Percentiles rank a stretch among this genome's conserved stretches.
phyloP scores from a whole-genome alignment of 1,140 invertebrate genomes.

The Papilio xuthus region DNA sequence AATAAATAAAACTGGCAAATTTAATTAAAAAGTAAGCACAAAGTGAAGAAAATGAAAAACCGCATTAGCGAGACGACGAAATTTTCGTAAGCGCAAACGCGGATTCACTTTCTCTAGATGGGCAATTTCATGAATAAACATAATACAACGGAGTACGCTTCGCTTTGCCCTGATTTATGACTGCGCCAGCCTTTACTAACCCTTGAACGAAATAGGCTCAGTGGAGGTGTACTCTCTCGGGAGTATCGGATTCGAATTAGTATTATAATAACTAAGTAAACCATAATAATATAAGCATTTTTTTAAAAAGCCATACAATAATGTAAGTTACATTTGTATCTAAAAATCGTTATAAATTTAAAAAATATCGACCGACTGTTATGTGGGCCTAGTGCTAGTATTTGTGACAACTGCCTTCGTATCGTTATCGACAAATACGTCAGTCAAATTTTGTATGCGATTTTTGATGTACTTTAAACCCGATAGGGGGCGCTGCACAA shows the following conservation, averaged over 20 bases:
- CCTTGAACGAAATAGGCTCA: constrained; percentile 22
- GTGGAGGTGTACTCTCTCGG: not conserved
- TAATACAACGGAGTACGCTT: constrained; percentile 61
- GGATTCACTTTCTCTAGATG: constrained; percentile 72
- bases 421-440: too few species aligned
- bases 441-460: too few species aligned
- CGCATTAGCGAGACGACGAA: constrained; percentile 31
- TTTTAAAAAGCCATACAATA: not conserved
- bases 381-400: too few species aligned
- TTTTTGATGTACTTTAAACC: too few species aligned
- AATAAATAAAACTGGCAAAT: constrained; percentile 30
- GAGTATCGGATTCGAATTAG: not conserved
- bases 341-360: too few species aligned
- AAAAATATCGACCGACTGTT: too few species aligned
- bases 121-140: constrained; percentile 78
- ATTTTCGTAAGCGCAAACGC: constrained; percentile 52
- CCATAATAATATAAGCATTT: not conserved
- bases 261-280: not conserved
- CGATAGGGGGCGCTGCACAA: too few species aligned
- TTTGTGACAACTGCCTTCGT: too few species aligned
- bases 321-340: not conserved
- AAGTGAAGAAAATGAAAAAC: constrained; percentile 35
- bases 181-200: constrained; percentile 36
- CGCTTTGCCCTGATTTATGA: constrained; percentile 66
- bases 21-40: constrained; percentile 30